These are phyloP conservation scores for Xylocampa areola DNA, from an alignment of 2,888 invertebrate genomes.

Conservation along the genomic window DNA sequence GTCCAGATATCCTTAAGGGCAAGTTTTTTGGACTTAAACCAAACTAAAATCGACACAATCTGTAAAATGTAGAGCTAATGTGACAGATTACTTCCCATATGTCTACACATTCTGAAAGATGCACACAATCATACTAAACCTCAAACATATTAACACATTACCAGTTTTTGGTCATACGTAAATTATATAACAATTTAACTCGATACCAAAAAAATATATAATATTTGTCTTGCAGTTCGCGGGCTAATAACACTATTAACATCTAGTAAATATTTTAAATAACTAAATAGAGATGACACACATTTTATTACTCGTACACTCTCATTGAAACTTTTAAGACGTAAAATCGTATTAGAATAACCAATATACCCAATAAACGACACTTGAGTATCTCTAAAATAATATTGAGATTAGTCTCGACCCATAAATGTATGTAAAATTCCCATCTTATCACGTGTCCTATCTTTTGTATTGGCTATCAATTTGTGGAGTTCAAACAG, in stretches of 20 bases:
- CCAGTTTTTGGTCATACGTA: conserved; percentile 10
- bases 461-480: conserved; percentile 17
- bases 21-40: too few species aligned
- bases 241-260: conserved; percentile 59
- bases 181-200: conserved; percentile 40
- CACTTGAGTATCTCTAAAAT: conserved; percentile 26
- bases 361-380: conserved; percentile 29
- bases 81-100: too few species aligned
- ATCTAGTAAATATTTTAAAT: conserved; percentile 56
- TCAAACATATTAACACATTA: conserved; percentile 29
- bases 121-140: too few species aligned
- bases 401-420: conserved; percentile 38
- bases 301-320: conserved; percentile 49
- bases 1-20: too few species aligned
- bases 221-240: conserved; percentile 62
- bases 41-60: too few species aligned
- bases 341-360: conserved; percentile 39
- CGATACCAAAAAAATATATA: conserved; percentile 44
- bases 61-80: too few species aligned
- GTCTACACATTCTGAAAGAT: too few species aligned
- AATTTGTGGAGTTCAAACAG: too few species aligned
- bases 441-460: conserved; percentile 24
- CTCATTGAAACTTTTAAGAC: conserved; percentile 50
- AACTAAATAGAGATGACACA: conserved; percentile 60
- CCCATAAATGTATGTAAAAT: conserved; percentile 25